Base-by-base conservation (phyloP, 2,888 invertebrate genomes). In the Cerceris rybyensis region DNA sequence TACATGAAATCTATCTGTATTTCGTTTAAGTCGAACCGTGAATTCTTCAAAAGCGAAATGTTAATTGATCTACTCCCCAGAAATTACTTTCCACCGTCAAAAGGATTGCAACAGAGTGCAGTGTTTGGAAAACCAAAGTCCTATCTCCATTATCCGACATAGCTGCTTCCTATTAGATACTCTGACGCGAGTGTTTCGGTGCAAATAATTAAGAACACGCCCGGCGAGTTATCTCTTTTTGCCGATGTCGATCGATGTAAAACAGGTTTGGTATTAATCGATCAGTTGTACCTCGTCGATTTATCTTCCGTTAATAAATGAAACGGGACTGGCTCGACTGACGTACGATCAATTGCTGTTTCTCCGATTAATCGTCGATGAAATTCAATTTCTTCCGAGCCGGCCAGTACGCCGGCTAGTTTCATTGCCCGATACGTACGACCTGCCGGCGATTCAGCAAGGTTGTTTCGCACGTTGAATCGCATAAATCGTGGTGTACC, bases 171-270 rank as follows among this genome's bases (percentile, higher is more conserved):
- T 28, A 28, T 28, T 28, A 28, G 28, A 4, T 28, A 71, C 75
- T 77, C 69, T 65, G 69, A 71, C 61, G 28, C 72, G 69, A 70
- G 61, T 65, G 59, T 43, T 59, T 72, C 66, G 74, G 77, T 93
- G 92, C 92, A 93, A 81, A 76, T 81, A 83, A 83, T 83, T 77
- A 83, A 75, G 74, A 72, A 72, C 55, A 57, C 54, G 54, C 60
- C 17, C 17, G 7, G 17, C 17, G 17, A 7, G 28, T n/a, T n/a
- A 7, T 39, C 39, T 17, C 9, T 57, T 57, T 57, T 67, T 70
- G 14, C 14, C n/a, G 68, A 67, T 68, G 64, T 61, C 65, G 43
- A 54, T 70, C 65, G 59, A 41, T 54, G 58, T 58, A 55, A 63
- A 76, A 66, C 70, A 58, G 54, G 70, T 74, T 74, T 55, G 16